Evolutionary conservation across 2,113 vertebrate species (phyloP).

Genomic region (Centropus unirufus): DNA sequence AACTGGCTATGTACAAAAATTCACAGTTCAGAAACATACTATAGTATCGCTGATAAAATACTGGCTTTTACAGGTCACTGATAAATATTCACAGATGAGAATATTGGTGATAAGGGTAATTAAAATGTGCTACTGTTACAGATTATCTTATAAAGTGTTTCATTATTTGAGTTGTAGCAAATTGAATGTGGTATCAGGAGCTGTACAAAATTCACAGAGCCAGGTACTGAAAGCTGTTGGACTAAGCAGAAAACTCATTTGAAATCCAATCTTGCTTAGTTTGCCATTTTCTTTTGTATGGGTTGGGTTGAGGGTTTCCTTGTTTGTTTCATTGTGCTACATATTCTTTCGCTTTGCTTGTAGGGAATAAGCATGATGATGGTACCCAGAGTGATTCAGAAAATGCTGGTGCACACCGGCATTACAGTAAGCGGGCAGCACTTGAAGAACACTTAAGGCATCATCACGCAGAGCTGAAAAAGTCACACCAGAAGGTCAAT

Average conservation of each 20-base stretch:
- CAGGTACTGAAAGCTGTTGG: conserved; percentile 33
- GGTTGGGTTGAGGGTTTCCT: background rate
- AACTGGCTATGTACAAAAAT: background rate
- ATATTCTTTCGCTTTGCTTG: conserved; percentile 34
- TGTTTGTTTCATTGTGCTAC: background rate
- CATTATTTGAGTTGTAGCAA: conserved; percentile 35
- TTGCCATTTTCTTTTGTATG: background rate
- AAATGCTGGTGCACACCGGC: conserved; percentile 87
- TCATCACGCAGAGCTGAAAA: conserved; percentile 79
- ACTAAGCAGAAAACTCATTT: conserved; percentile 20
- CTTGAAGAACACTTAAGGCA: conserved; percentile 89
- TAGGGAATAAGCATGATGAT: conserved; percentile 97
- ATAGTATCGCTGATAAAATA: background rate
- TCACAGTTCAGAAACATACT: background rate
- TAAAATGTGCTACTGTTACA: background rate
- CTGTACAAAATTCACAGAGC: conserved; percentile 33
- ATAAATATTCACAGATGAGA: conserved; percentile 2
- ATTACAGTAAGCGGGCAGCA: conserved; percentile 83
- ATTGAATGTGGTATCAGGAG: conserved; percentile 31
- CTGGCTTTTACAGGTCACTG: background rate
- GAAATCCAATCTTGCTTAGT: conserved; percentile 5
- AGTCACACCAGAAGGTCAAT: conserved; percentile 71
- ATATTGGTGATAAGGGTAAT: background rate
- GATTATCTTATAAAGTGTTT: conserved; percentile 3
- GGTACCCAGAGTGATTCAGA: conserved; percentile 98